Conservation (phyloP, 2,888 invertebrate genomes). For the Trichopoda pennipes region DNA sequence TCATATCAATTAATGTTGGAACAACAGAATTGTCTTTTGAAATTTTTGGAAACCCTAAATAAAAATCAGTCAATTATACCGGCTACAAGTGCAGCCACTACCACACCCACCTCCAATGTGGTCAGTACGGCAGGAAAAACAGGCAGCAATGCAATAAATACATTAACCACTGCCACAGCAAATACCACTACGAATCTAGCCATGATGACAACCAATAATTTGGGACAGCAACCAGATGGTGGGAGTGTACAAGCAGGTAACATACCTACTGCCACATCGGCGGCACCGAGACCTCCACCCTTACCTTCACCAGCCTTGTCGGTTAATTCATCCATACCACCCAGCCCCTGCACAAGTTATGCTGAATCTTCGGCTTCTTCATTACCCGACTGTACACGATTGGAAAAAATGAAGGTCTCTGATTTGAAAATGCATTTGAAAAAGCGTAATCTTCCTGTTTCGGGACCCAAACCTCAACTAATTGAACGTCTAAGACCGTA, state of each 20-base stretch:
- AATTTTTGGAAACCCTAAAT: constrained; percentile 91
- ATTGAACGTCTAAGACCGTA: constrained; percentile 94
- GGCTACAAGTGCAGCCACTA: constrained; percentile 67
- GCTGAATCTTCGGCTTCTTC: constrained; percentile 76
- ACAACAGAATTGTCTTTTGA: constrained; percentile 93
- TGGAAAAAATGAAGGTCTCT: constrained; percentile 98
- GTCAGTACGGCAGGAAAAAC: constrained; percentile 56
- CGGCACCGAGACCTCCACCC: constrained; percentile 79
- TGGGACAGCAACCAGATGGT: constrained; percentile 44
- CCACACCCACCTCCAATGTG: constrained; percentile 40
- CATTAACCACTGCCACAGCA: constrained; percentile 71
- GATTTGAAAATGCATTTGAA: constrained; percentile 97
- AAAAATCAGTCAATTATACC: constrained; percentile 92
- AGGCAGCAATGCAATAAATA: constrained; percentile 70
- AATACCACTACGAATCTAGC: constrained; percentile 54
- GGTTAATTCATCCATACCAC: constrained; percentile 80
- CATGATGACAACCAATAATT: constrained; percentile 39
- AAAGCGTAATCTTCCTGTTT: constrained; percentile 95
- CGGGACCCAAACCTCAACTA: constrained; percentile 96
- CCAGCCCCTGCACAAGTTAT: constrained; percentile 79
- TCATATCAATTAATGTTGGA: constrained; percentile 95
- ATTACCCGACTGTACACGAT: constrained; percentile 83
- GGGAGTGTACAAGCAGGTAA: constrained; percentile 11
- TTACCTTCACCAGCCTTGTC: constrained; percentile 83
- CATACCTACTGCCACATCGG: constrained; percentile 54